Base-by-base conservation (phyloP, 2,113 vertebrate genomes). In the Lipophrys pholis region DNA sequence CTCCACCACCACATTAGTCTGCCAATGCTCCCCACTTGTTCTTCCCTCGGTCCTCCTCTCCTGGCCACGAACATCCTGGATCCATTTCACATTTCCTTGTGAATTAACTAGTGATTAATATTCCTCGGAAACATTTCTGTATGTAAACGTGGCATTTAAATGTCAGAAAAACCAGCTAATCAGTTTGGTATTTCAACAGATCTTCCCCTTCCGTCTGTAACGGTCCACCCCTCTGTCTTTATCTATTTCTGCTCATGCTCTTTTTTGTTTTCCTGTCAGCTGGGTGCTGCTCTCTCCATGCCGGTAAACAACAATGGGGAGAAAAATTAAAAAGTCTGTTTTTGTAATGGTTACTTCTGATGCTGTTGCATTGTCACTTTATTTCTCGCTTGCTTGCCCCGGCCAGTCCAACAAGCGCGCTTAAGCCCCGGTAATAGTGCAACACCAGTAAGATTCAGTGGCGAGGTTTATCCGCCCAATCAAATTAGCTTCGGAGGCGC, bases 101-200 rank as follows among this genome's bases (percentile, higher is more conserved):
- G 72, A 83, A 85, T 85, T 85, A 89, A 83, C 73, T 42, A 66
- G 63, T 82, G 74, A 89, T 89, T 88, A 89, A 87, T 89, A 90
- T 90, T 89, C 87, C 73, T 72, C 38, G 50, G 80, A 85, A 90
- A 87, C 71, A 83, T 86, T 87, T 81, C 83, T 87, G 51, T 83
- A 88, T 89, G 88, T 87, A 90, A 92, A 92, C 86, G 86, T 89
- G 90, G 70, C 90, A 90, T 92, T 92, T 92, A 92, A 92, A 92
- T 91, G 90, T 87, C 90, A 92, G 77, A 88, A 88, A 80, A 71
- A 75, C 46, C 12, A 17, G 69, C 82, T 90, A 87, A 90, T 90
- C 87, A 89, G 83, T 88, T 76, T 87, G 89, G 83, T 89, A 90
- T 90, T 92, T 89, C 73, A 52, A 85, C 82, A 61, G 83, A 81